A percentile compares a stretch with the other conserved stretches of the same genome.
Evolutionary conservation across 1,140 invertebrate genomes (phyloP).

Genomic region (Luehdorfia chinensis): DNA sequence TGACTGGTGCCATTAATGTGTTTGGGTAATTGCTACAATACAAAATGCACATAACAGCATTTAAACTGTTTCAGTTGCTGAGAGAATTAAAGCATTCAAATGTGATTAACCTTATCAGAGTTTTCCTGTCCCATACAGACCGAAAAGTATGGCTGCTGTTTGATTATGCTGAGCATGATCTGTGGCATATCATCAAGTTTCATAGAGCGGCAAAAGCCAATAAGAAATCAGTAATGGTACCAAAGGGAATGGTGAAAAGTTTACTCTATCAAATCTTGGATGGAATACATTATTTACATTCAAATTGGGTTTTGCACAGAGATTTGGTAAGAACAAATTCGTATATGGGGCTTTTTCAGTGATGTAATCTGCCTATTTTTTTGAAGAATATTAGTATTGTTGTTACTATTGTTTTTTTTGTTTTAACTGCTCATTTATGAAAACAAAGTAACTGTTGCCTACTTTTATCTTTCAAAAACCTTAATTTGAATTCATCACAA

Average conservation of each 20-base stretch:
- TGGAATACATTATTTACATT: constrained; percentile 99
- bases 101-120: constrained; percentile 97
- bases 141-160: constrained; percentile 99
- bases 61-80: too few relatives aligned
- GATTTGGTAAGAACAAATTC: constrained; percentile 89
- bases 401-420: too few relatives aligned
- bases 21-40: too few relatives aligned
- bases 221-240: constrained; percentile 97
- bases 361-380: too few relatives aligned
- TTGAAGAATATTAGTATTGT: too few relatives aligned
- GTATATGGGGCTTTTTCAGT: too few relatives aligned
- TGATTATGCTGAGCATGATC: constrained; percentile 99
- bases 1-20: too few relatives aligned
- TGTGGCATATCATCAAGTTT: constrained; percentile 99
- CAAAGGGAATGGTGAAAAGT: constrained; percentile 98
- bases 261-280: constrained; percentile 99
- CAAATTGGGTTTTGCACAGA: constrained; percentile 99
- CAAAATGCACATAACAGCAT: too few relatives aligned
- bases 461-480: too few relatives aligned
- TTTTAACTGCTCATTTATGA: too few relatives aligned
- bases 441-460: too few relatives aligned
- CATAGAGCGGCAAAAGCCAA: constrained; percentile 98
- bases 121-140: constrained; percentile 98
- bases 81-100: constrained; percentile 98
- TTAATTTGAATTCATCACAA: too few relatives aligned